Base-by-base conservation (phyloP, 1,140 invertebrate species). In the Drosophila pseudoobscura region DNA sequence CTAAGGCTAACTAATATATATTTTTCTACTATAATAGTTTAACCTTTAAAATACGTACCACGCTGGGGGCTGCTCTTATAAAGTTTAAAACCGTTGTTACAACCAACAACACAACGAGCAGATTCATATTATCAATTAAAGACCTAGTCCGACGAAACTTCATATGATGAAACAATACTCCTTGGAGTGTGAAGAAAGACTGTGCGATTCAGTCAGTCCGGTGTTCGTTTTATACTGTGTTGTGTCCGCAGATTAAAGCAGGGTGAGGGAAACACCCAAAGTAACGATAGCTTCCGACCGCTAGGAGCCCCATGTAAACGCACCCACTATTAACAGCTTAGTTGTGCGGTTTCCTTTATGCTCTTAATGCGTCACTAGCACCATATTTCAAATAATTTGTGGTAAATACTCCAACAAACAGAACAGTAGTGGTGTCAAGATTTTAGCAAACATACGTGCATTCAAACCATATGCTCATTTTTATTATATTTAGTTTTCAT, bases 341-440 rank as follows among this genome's bases (percentile, higher is more conserved):
- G 69, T 58, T 62, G 45, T 61, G 76, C 54, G 77, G 69, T 68
- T 62, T 76, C 69, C 75, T 65, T 78, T 63, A 80, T 72, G 72
- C 78, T 76, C 53, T 80, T 74, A 80, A 85, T 85, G 80, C 73
- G 77, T 73, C 80, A 84, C 82, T 84, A 80, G 77, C 73, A 65
- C 82, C 80, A 80, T 85, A 85, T 85, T 85, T 85, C 73, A 77
- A 66, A 80, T 61, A 80, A 80, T 85, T 80, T 87, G 83, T 85
- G 80, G 80, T 85, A 85, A 85, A 87, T 69, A 87, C 80, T 70
- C 60, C 51, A 50, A 47, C 80, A 85, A 85, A 87, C 82, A 85
- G 63, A 65, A 26, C 29, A 22, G 26, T 57, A 82, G 76, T 83
- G 78, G 65, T 62, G 59, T 72, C 50, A 69, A 80, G 80, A 80